Base-by-base conservation (phyloP, 2,888 invertebrate species). In the Napeogenes inachia region DNA sequence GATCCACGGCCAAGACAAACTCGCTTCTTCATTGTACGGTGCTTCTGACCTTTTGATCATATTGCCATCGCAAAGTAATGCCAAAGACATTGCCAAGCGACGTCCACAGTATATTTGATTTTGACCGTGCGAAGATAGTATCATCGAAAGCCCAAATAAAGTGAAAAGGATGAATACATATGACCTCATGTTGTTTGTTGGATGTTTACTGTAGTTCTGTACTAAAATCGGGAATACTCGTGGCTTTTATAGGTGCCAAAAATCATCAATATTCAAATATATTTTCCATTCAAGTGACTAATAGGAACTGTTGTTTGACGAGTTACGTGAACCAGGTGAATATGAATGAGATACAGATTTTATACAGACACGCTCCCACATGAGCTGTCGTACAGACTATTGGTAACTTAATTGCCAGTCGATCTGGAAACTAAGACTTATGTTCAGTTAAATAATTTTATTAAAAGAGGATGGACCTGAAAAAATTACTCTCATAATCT, bases 1-100 rank as follows among this genome's bases (percentile, higher is more conserved):
- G 2, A 77, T 59, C 77, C 75, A 75, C 13, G 72, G 74, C 61
- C 71, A 72, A 13, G 56, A 45, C 47, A 55, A 45, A 47, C 55
- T 54, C 54, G 46, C 33, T 12, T 32, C 57, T 8, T 59, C 3
- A n/a, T n/a, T 47, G 46, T 33, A 54, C 53, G 57, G 46, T 10
- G 42, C 10, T 32, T 61, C 61, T 0, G 69, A 63, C 47, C 66
- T 50, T 53, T 68, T 72, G 58, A 75, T 60, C 63, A 66, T 2
- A 33, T 60, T 61, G 61, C 57, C 56, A 54, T 70, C 38, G 56
- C 67, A 74, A 5, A 71, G 32, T 32, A 69, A 47, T 2, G 71
- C 71, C 56, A 74, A 32, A 2, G 69, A 67, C 2, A 64, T 58
- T 0, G 77, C 69, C 50, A 80, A 60, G 2, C 64, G 56, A 45